These are phyloP conservation scores for Cyclopterus lumpus DNA, from an alignment of 2,797 vertebrate genomes.

Conservation along the genomic window DNA sequence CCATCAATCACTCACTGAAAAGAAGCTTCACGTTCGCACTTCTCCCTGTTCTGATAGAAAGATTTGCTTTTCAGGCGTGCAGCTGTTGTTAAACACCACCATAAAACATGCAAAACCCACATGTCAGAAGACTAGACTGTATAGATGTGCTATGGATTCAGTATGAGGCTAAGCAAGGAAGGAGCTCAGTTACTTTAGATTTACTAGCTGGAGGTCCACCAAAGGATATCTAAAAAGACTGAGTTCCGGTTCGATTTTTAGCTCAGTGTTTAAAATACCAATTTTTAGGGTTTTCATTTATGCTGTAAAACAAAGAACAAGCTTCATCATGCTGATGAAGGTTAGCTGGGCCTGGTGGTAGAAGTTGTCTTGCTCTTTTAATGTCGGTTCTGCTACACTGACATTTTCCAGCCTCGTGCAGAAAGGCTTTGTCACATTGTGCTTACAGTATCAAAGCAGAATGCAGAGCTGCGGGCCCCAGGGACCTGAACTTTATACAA, in stretches of 20 bases:
- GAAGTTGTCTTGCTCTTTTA: constrained; percentile 40
- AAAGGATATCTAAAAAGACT: background rate
- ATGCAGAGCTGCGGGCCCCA: constrained; percentile 48
- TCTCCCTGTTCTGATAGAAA: constrained; percentile 48
- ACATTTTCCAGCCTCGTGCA: constrained; percentile 65
- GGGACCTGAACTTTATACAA: constrained; percentile 66
- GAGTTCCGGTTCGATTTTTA: background rate
- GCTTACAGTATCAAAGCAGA: constrained; percentile 71
- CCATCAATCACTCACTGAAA: constrained; percentile 73
- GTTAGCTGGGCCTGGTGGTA: constrained; percentile 30
- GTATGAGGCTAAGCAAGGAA: background rate
- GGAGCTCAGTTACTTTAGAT: constrained; percentile 11
- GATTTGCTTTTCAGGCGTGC: constrained; percentile 58
- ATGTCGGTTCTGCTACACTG: constrained; percentile 48
- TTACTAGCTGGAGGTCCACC: constrained; percentile 3
- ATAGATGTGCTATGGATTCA: constrained; percentile 10
- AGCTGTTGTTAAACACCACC: constrained; percentile 37
- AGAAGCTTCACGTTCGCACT: constrained; percentile 48
- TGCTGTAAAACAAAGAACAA: background rate
- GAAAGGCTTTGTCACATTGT: constrained; percentile 71
- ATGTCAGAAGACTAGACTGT: constrained; percentile 13
- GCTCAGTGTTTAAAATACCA: background rate
- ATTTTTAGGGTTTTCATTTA: constrained; percentile 1
- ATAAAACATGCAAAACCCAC: constrained; percentile 48
- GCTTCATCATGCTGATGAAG: constrained; percentile 14